Conservation (phyloP, 2,113 vertebrate species). For the Seriola rivoliana region DNA sequence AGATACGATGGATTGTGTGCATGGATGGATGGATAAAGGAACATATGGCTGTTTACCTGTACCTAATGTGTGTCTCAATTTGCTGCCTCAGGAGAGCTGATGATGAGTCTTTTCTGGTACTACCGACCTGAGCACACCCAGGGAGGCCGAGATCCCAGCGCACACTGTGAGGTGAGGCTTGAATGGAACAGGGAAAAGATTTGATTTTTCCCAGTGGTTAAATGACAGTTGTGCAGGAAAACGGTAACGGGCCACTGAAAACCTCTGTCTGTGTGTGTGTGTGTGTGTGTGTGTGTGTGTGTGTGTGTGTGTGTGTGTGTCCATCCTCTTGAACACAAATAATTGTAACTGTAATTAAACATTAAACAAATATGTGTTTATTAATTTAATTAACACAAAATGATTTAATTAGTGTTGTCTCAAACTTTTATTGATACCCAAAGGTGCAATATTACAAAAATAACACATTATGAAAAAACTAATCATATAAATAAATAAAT, state of each 20-base stretch:
- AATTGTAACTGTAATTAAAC: background rate
- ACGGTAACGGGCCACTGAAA: background rate
- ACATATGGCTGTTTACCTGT: slow-evolving; percentile 39
- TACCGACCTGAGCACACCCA: slow-evolving; percentile 99
- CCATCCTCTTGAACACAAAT: background rate
- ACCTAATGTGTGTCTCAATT: slow-evolving; percentile 30
- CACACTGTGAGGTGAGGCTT: slow-evolving; percentile 94
- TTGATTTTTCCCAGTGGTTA: background rate
- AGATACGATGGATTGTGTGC: background rate
- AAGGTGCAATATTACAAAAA: background rate
- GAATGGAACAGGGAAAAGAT: background rate
- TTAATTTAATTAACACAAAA: background rate
- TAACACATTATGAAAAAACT: background rate
- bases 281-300: too few relatives aligned
- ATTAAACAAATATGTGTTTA: background rate
- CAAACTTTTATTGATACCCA: background rate
- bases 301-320: too few relatives aligned
- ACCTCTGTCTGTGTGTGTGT: background rate
- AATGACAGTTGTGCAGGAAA: background rate
- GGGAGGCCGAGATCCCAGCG: slow-evolving; percentile 95
- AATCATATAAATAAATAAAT: background rate
- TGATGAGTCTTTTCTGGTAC: slow-evolving; percentile 99
- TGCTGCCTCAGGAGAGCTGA: slow-evolving; percentile 91
- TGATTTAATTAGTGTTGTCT: too few relatives aligned
- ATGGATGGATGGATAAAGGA: slow-evolving; percentile 5